phyloP scores from a whole-genome alignment of 1,140 invertebrate species.

The Eriocheir sinensis region DNA sequence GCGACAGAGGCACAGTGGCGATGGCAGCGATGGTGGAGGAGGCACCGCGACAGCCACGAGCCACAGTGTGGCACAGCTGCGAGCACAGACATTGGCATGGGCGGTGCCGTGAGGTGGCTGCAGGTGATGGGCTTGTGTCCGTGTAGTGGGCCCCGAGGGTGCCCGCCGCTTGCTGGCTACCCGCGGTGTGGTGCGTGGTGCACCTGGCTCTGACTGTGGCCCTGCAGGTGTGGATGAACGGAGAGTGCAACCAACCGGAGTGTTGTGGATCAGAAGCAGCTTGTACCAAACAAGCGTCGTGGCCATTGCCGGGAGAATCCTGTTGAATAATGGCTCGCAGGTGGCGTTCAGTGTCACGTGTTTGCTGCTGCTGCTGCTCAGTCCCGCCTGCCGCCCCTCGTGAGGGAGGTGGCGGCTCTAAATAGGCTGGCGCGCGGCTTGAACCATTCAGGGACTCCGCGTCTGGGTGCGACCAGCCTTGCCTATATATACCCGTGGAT shows the following conservation, averaged over 20 bases:
- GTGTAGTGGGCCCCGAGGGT: neutral
- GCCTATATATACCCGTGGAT: neutral
- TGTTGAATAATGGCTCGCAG: neutral
- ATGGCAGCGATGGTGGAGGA: neutral
- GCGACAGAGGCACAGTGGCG: neutral
- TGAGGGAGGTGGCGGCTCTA: neutral
- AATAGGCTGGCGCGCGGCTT: neutral
- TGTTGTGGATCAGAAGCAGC: too few relatives aligned
- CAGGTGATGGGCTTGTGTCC: neutral
- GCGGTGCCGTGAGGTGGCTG: neutral
- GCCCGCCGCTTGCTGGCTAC: neutral
- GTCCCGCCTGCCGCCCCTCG: neutral
- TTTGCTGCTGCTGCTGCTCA: neutral
- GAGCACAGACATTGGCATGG: too few relatives aligned
- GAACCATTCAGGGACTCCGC: neutral
- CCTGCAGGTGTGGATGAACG: neutral
- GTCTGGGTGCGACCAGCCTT: neutral
- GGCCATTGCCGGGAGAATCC: neutral
- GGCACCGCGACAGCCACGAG: too few relatives aligned
- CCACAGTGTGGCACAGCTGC: neutral
- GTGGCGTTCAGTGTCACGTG: neutral
- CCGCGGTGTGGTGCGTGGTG: neutral
- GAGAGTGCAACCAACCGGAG: too few relatives aligned
- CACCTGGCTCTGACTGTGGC: neutral
- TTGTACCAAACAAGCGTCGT: neutral